phyloP scores from a whole-genome alignment of 2,888 invertebrate species.

The Drosophila antonietae region DNA sequence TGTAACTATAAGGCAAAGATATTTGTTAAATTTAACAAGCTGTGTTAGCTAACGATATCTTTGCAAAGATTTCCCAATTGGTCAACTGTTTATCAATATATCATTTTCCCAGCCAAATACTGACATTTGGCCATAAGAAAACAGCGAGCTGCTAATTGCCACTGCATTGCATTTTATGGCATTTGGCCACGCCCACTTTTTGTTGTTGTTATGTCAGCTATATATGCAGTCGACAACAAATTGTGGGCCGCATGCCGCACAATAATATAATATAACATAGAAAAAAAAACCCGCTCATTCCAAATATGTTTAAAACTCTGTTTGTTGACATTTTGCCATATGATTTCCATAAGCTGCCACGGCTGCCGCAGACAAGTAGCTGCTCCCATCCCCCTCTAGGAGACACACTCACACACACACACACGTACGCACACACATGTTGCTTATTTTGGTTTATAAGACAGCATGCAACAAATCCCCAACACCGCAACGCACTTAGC shows the following conservation, averaged over 20 bases:
- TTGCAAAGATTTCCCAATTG: constrained; percentile 2
- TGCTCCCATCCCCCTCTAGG: constrained; percentile 20
- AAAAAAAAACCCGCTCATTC: constrained; percentile 57
- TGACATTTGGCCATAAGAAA: constrained; percentile 36
- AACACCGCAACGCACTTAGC: constrained; percentile 76
- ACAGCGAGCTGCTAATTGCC: constrained; percentile 43
- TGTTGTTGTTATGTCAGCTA: constrained; percentile 10
- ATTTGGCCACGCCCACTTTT: constrained; percentile 46
- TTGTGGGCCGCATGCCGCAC: constrained; percentile 56
- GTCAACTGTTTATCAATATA: constrained; percentile 1
- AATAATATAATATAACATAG: constrained; percentile 2
- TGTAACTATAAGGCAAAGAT: background rate
- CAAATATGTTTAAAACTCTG: constrained; percentile 59
- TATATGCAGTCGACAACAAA: constrained; percentile 52
- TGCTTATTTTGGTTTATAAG: constrained; percentile 74
- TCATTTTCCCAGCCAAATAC: constrained; percentile 14
- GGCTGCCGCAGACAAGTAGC: constrained; percentile 75
- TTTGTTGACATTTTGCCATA: constrained; percentile 77
- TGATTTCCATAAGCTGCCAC: constrained; percentile 78
- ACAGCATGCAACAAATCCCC: constrained; percentile 71
- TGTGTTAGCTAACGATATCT: background rate
- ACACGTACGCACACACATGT: constrained; percentile 65
- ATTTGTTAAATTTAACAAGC: background rate
- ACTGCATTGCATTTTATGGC: constrained; percentile 51
- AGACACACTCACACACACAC: constrained; percentile 18